Evolutionary conservation across 2,888 invertebrate species (phyloP).

Genomic region (Imbricaverruca yamaguchii): DNA sequence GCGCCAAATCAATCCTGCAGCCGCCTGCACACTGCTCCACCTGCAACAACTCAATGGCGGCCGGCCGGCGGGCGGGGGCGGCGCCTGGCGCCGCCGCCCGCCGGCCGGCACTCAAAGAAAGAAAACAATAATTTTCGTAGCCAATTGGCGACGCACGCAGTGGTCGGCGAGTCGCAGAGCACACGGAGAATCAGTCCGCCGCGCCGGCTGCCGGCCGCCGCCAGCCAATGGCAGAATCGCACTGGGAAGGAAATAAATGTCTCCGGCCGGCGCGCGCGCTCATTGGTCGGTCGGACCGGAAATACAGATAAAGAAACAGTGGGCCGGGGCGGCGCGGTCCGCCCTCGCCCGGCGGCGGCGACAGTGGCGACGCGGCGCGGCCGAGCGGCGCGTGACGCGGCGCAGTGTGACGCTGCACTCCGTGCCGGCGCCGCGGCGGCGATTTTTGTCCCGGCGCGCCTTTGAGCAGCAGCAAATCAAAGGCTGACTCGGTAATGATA

Average conservation of each 20-base stretch:
- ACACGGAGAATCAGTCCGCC: background rate
- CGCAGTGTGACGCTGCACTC: background rate
- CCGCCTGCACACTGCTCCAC: no score
- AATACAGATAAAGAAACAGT: slow-evolving; percentile 21
- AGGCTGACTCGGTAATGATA: background rate
- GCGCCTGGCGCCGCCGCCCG: background rate
- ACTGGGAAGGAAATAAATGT: slow-evolving; percentile 19
- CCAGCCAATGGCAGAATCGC: slow-evolving; percentile 22
- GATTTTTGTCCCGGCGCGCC: slow-evolving; percentile 16
- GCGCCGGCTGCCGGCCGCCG: slow-evolving; percentile 14
- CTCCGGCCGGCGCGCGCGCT: background rate
- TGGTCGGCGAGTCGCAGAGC: background rate
- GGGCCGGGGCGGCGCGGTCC: background rate
- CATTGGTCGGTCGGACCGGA: background rate
- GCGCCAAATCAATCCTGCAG: slow-evolving; percentile 11
- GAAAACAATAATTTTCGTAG: slow-evolving; percentile 16
- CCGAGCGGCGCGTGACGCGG: background rate
- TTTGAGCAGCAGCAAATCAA: slow-evolving; percentile 9
- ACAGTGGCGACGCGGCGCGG: slow-evolving; percentile 6
- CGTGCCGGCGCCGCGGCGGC: background rate
- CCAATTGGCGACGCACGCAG: background rate
- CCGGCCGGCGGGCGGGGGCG: slow-evolving; percentile 13
- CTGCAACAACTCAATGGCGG: no score
- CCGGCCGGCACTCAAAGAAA: background rate
- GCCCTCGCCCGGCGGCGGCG: background rate